These are phyloP conservation scores for Neoseiulus cucumeris DNA, from an alignment of 1,140 invertebrate species.

Conservation along the genomic window DNA sequence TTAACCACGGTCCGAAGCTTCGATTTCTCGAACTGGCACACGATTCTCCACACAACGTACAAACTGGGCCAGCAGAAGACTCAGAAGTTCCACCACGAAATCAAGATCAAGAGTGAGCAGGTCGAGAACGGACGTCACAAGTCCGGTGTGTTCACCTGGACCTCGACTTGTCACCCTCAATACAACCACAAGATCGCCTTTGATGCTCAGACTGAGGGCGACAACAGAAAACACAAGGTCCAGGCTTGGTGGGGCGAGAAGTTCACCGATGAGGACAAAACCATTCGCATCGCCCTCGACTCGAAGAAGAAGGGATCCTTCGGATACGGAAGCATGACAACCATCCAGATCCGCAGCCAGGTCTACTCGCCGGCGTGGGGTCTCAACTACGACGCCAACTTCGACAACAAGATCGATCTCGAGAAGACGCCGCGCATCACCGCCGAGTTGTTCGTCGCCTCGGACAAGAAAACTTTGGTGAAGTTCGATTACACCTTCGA, in stretches of 20 bases:
- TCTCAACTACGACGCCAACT: neutral
- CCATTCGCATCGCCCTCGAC: neutral
- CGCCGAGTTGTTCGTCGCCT: neutral
- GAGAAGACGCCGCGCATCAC: neutral
- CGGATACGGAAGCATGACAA: neutral
- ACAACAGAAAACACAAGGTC: neutral
- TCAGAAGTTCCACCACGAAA: neutral
- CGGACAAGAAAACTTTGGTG: neutral
- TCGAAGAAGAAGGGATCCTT: neutral
- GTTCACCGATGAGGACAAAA: neutral
- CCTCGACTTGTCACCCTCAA: neutral
- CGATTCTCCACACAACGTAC: neutral
- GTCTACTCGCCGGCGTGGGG: neutral
- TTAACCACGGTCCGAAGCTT: neutral
- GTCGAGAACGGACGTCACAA: neutral
- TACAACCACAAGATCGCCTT: neutral
- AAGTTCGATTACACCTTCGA: constrained; percentile 7
- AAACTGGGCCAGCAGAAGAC: neutral
- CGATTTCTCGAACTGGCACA: neutral
- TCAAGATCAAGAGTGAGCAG: neutral
- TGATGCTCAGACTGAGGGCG: neutral
- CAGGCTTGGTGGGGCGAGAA: constrained; percentile 1
- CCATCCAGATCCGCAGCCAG: neutral
- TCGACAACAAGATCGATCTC: neutral
- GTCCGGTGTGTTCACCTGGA: neutral